phyloP scores from a whole-genome alignment of 2,797 vertebrate species.

The Danio albolineatus region DNA sequence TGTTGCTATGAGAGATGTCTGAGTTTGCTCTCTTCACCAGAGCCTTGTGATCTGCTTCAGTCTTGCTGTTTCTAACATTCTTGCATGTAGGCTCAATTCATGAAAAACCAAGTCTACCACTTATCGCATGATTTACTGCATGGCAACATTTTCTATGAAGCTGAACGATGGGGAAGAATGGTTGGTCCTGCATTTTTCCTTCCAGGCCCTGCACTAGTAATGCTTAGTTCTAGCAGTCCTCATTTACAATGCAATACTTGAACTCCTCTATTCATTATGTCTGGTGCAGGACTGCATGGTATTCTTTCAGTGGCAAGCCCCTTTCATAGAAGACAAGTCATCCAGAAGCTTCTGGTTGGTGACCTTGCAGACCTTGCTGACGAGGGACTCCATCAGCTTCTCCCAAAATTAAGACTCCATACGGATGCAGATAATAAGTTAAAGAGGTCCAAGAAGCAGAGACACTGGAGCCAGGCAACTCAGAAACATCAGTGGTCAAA shows the following conservation, averaged over 20 bases:
- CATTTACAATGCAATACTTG: constrained; percentile 60
- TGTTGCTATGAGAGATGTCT: constrained; percentile 56
- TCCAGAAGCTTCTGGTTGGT: constrained; percentile 78
- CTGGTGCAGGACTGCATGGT: constrained; percentile 73
- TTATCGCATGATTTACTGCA: constrained; percentile 31
- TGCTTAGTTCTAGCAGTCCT: constrained; percentile 27
- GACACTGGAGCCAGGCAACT: constrained; percentile 57
- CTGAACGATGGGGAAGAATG: constrained; percentile 15
- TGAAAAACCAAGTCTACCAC: constrained; percentile 19
- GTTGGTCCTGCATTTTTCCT: constrained; percentile 42
- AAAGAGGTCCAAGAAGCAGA: constrained; percentile 60
- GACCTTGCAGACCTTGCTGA: constrained; percentile 81
- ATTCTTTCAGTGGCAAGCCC: constrained; percentile 70
- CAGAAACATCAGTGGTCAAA: constrained; percentile 65
- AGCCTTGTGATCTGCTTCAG: constrained; percentile 59
- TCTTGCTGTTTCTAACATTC: constrained; percentile 59
- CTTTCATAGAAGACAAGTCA: constrained; percentile 69
- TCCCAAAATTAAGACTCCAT: constrained; percentile 67
- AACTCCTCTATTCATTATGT: constrained; percentile 74
- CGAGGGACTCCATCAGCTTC: constrained; percentile 72
- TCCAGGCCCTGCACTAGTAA: constrained; percentile 55
- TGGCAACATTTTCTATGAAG: constrained; percentile 28
- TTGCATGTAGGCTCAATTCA: constrained; percentile 41
- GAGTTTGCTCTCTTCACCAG: constrained; percentile 64
- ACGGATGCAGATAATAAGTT: constrained; percentile 57